Evolutionary conservation across 2,113 vertebrate species (phyloP).

Genomic region (Elanoides forficatus): DNA sequence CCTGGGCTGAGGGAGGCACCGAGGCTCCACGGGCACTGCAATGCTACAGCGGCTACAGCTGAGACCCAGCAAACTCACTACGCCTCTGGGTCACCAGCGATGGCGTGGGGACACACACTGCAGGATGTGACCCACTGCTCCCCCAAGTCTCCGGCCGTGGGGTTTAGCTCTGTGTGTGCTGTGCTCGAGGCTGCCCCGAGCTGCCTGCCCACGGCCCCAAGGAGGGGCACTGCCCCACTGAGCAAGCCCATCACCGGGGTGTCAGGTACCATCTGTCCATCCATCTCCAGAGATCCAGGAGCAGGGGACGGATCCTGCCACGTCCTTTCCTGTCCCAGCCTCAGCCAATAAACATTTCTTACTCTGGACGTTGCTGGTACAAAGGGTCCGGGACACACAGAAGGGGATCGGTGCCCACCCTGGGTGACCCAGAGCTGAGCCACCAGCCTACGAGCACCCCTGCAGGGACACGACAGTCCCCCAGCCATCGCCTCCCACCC

Average conservation of each 20-base stretch:
- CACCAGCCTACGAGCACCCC: not conserved
- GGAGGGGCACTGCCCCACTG: not conserved
- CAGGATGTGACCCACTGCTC: not conserved
- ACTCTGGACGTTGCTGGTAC: accelerated
- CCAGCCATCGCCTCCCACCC: accelerated
- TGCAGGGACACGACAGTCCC: accelerated
- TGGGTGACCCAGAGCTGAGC: not conserved
- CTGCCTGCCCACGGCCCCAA: accelerated
- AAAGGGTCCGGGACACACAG: not conserved
- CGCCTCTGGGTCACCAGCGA: too few species aligned
- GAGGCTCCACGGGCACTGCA: too few species aligned
- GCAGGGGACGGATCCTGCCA: not conserved
- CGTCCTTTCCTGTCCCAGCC: accelerated
- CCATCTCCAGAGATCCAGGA: not conserved
- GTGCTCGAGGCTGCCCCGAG: not conserved
- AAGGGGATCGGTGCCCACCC: accelerated
- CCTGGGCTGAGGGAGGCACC: too few species aligned
- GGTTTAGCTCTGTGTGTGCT: not conserved
- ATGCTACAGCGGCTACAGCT: too few species aligned
- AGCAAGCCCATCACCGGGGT: not conserved
- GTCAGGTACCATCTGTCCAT: accelerated
- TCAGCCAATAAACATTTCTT: accelerated
- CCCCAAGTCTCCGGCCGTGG: accelerated
- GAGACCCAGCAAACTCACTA: too few species aligned
- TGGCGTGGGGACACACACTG: too few species aligned